Base-by-base conservation (phyloP, 2,113 vertebrate genomes). In the Amblyopsis rosae region DNA sequence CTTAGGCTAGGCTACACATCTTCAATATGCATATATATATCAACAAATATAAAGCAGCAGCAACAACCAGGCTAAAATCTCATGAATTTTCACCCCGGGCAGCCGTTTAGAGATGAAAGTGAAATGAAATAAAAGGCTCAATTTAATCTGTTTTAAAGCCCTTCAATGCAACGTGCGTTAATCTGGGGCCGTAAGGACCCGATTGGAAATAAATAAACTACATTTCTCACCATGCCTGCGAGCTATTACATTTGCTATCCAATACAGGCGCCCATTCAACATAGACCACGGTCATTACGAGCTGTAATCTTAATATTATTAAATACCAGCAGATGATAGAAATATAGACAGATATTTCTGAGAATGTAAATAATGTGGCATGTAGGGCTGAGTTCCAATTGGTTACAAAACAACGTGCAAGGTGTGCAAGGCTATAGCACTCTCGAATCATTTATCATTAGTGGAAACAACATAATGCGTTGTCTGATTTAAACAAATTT, bases 131-230 rank as follows among this genome's bases (percentile, higher is more conserved):
- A 96, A 97, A 92, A 94, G 93, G 93, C 95, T 95, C 92, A 94
- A 94, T 96, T 97, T 98, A 98, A 98, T 98, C 96, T 95, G 95
- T 93, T 93, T 95, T 96, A 95, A 95, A 95, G 92, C 94, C 93
- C 93, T 95, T 96, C 94, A 94, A 95, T 93, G 94, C 91, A 91
- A 90, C 88, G 93, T 94, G 92, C 94, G 94, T 93, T 91, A 89
- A 93, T 94, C 91, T 92, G 94, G 83, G 92, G 94, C 94, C 94
- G 94, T 93, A 93, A 95, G 94, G 87, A 88, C 90, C 93, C 95
- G 95, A 95, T 95, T 93, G 95, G 91, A 95, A 94, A 96, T 96
- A 95, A 98, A 96, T 94, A 26, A 2, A 26, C 26, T 26, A 93
- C 93, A 94, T 94, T 95, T 95, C 91, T 93, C 93, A 95, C 91